Percentiles rank a stretch among this genome's conserved stretches.
Evolutionary conservation across 2,797 vertebrate genomes (phyloP).

Genomic region (Falco concolor): DNA sequence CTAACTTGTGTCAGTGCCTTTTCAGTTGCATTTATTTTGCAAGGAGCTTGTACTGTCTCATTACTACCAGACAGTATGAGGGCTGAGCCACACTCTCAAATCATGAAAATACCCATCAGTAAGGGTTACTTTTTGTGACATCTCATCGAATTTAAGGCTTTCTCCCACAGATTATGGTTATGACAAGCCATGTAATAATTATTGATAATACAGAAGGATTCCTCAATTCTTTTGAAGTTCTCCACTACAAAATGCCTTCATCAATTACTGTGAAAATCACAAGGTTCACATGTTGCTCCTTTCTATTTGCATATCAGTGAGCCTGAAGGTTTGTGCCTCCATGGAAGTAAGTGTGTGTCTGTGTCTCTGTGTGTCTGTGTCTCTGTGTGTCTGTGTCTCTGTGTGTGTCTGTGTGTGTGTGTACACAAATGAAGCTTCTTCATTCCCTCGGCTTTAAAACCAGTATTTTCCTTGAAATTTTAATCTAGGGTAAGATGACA

Average conservation of each 20-base stretch:
- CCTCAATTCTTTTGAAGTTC: background rate
- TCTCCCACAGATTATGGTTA: background rate
- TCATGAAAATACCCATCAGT: background rate
- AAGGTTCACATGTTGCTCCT: background rate
- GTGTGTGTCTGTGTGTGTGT: too few relatives aligned
- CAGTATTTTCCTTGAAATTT: conserved; percentile 3
- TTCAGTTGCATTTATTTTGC: background rate
- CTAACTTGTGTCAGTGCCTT: background rate
- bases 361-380: too few relatives aligned
- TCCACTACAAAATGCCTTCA: background rate
- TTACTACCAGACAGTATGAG: background rate
- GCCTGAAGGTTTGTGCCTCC: background rate
- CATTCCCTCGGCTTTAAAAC: background rate
- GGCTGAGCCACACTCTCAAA: background rate
- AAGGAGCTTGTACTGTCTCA: background rate
- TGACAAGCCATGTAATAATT: background rate
- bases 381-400: too few relatives aligned
- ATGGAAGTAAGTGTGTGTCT: background rate
- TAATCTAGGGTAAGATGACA: background rate
- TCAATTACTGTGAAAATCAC: background rate
- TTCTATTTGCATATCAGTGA: background rate
- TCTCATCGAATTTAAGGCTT: background rate
- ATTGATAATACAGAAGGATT: background rate
- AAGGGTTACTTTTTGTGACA: background rate
- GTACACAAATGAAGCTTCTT: too few relatives aligned